Conservation (phyloP, 2,113 vertebrate genomes). For the Cynoglossus semilaevis region DNA sequence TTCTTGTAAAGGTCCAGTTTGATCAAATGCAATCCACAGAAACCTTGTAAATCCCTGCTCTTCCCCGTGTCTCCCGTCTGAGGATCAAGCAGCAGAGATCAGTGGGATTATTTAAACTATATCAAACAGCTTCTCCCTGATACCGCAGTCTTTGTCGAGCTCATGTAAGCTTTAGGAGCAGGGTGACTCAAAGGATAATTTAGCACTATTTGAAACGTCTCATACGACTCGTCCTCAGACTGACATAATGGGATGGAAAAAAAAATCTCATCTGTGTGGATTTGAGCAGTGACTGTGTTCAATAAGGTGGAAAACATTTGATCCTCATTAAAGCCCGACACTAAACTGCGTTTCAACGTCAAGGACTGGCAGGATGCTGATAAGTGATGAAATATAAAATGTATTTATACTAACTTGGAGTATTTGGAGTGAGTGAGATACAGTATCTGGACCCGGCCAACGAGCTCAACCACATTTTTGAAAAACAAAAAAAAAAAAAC, state of each 20-base stretch:
- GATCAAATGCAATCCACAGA: constrained; percentile 56
- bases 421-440: too few species aligned
- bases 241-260: constrained; percentile 51
- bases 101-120: constrained; percentile 37
- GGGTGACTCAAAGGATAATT: constrained; percentile 39
- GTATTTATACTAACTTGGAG: too few species aligned
- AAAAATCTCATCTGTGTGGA: constrained; percentile 28
- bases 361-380: too few species aligned
- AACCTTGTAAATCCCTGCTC: constrained; percentile 29
- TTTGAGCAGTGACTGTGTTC: constrained; percentile 13
- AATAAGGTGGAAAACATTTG: constrained; percentile 35
- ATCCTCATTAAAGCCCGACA: constrained; percentile 17
- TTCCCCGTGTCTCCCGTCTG: constrained; percentile 2
- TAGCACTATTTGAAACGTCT: constrained; percentile 49
- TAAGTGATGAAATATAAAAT: too few species aligned
- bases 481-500: too few species aligned
- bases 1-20: constrained; percentile 54
- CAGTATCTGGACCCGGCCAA: too few species aligned
- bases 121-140: constrained; percentile 33
- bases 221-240: constrained; percentile 19
- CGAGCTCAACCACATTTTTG: too few species aligned
- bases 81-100: constrained; percentile 33
- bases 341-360: neutral
- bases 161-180: constrained; percentile 29
- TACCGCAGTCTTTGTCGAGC: constrained; percentile 37